A percentile compares a stretch with the other conserved stretches of the same genome.
Evolutionary conservation across 1,140 invertebrate genomes (phyloP).

Genomic region (Drosophila lowei): DNA sequence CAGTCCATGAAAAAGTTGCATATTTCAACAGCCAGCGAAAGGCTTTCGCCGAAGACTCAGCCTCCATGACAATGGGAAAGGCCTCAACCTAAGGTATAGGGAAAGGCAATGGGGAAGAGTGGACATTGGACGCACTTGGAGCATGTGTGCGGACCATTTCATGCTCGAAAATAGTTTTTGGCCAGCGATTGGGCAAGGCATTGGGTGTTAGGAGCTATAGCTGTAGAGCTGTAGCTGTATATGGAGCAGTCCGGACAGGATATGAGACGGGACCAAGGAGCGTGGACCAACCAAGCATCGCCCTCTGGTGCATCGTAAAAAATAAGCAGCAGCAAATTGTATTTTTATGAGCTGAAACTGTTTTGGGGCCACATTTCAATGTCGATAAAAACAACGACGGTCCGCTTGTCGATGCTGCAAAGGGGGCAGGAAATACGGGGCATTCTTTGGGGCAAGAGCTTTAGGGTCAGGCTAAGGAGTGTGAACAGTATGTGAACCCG

Average conservation of each 20-base stretch:
- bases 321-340: constrained; percentile 82
- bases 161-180: constrained; percentile 77
- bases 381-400: constrained; percentile 75
- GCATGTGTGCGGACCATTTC: constrained; percentile 76
- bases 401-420: constrained; percentile 13
- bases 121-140: constrained; percentile 76
- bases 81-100: not conserved
- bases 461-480: not conserved
- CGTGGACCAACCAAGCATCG: constrained; percentile 50
- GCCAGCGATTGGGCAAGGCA: constrained; percentile 33
- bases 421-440: not conserved
- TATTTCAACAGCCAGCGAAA: too few species aligned
- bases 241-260: constrained; percentile 30
- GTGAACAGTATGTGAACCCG: not conserved
- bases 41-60: too few species aligned
- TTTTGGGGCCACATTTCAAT: constrained; percentile 82
- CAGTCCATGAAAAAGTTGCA: too few species aligned
- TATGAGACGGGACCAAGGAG: constrained; percentile 16
- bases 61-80: too few species aligned
- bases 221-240: constrained; percentile 8
- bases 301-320: constrained; percentile 81
- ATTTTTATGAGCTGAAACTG: constrained; percentile 82
- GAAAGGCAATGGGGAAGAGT: constrained; percentile 25
- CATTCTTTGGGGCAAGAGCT: not conserved
- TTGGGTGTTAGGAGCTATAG: constrained; percentile 7